Percentiles rank a stretch among this genome's conserved stretches.
These are phyloP conservation scores for Apamea sordens DNA, from an alignment of 2,888 invertebrate genomes.

Conservation along the genomic window DNA sequence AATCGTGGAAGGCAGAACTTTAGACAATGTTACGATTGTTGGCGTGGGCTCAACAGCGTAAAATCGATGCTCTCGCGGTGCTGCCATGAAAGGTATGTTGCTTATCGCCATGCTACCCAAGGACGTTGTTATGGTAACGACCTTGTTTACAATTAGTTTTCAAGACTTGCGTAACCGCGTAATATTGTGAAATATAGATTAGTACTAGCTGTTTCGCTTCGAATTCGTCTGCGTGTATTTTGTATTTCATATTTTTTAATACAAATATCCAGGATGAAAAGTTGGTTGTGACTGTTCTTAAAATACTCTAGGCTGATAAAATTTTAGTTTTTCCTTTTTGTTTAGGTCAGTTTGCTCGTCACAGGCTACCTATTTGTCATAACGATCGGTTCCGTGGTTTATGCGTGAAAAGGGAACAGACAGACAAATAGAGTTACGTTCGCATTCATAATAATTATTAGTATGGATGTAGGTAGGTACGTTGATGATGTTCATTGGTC, in stretches of 20 bases:
- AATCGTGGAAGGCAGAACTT: conserved; percentile 6
- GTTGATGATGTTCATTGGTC: background rate
- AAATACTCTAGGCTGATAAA: background rate
- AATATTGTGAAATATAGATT: background rate
- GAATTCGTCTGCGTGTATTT: background rate
- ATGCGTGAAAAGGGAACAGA: background rate
- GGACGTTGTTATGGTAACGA: conserved; percentile 25
- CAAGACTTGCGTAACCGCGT: background rate
- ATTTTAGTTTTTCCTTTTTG: background rate
- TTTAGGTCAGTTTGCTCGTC: background rate
- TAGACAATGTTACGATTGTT: conserved; percentile 49
- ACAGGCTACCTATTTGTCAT: background rate
- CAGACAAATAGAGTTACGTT: background rate
- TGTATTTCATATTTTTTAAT: background rate
- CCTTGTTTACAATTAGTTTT: background rate
- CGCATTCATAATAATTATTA: no score
- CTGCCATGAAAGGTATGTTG: conserved; percentile 19
- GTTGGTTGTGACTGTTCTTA: background rate
- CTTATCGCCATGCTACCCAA: conserved; percentile 18
- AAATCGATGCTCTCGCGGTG: conserved; percentile 30
- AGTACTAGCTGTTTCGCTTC: background rate
- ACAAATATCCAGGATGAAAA: background rate
- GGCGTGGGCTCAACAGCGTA: conserved; percentile 44
- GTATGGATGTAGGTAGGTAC: no score
- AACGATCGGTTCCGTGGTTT: background rate